Base-by-base conservation (phyloP, 2,797 vertebrate genomes). In the Botia almorhae region DNA sequence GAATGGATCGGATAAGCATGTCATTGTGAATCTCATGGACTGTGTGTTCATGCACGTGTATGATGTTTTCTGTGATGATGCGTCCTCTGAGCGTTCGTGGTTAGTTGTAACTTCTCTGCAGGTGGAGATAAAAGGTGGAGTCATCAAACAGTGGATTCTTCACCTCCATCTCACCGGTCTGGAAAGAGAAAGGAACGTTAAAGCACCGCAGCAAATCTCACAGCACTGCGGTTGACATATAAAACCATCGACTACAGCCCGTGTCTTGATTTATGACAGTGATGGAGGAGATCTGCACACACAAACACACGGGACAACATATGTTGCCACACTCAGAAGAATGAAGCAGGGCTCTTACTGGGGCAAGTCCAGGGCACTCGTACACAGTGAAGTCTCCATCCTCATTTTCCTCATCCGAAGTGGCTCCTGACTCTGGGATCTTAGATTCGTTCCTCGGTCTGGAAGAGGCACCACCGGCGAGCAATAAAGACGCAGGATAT, bases 161-260 rank as follows among this genome's bases (percentile, higher is more conserved):
- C 86, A 99, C 97, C 88, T 99, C 97, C 97, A 99, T 99, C 76
- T 99, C 97, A 26, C 97, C 97, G 0, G 96, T 98, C 97, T 99
- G 86, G 0, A 12, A 74, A 80, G 2, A 14, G 68, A 61, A 65
- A 65, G 2, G 74, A 36, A 76, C 23, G 13, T 69, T 71, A 3
- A 69, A 69, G 69, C 14, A 33, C 29, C 2, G 43, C 0, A 51
- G 55, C 23, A 36, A 3, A 72, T 46, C 53, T 29, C 56, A 75
- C 56, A 55, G 36, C 29, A 74, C 48, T 26, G 63, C 12, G 70
- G 43, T 53, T 63, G 75, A 43, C 71, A 68, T 21, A 70, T 78
- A 70, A 70, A 65, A 56, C 48, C 64, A 46, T 51, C 4, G 13
- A 76, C 72, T 75, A 50, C 23, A 80, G 14, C 70, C 46, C 69